Conservation (phyloP, 2,888 invertebrate species). For the Volucella bombylans region DNA sequence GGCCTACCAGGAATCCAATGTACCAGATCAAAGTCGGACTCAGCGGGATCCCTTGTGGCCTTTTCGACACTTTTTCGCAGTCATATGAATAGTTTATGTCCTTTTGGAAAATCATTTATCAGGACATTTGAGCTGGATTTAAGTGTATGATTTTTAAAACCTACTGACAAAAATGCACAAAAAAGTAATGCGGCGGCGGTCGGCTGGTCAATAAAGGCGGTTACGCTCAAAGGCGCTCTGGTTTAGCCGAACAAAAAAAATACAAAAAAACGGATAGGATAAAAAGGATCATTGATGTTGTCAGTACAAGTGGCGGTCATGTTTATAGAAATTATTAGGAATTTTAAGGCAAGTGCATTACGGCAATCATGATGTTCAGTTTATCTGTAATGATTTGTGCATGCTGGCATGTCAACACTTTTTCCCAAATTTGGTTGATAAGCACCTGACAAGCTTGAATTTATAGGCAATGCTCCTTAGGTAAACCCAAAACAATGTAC, state of each 20-base stretch:
- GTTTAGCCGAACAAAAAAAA: conserved; percentile 58
- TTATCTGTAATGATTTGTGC: conserved; percentile 68
- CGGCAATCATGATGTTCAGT: conserved; percentile 59
- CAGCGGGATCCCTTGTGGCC: conserved; percentile 78
- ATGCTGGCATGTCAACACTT: conserved; percentile 64
- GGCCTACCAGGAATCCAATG: conserved; percentile 74
- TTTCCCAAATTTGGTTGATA: conserved; percentile 69
- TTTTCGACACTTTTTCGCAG: conserved; percentile 78
- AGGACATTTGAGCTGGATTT: conserved; percentile 74
- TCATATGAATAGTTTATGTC: conserved; percentile 67
- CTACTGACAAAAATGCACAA: conserved; percentile 31
- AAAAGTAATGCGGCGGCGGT: conserved; percentile 51
- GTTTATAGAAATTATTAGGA: conserved; percentile 71
- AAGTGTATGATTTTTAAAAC: conserved; percentile 65
- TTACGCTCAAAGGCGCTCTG: conserved; percentile 71
- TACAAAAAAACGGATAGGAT: conserved; percentile 59
- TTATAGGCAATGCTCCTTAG: too few relatives aligned
- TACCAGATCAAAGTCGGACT: conserved; percentile 77
- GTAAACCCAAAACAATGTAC: too few relatives aligned
- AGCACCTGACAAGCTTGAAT: conserved; percentile 33
- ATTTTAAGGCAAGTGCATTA: conserved; percentile 62
- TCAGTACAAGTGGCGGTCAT: conserved; percentile 71
- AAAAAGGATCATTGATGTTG: conserved; percentile 68
- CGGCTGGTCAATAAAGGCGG: conserved; percentile 63
- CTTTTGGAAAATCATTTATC: conserved; percentile 76